Base-by-base conservation (phyloP, 2,113 vertebrate genomes). In the Coreoperca whiteheadi region DNA sequence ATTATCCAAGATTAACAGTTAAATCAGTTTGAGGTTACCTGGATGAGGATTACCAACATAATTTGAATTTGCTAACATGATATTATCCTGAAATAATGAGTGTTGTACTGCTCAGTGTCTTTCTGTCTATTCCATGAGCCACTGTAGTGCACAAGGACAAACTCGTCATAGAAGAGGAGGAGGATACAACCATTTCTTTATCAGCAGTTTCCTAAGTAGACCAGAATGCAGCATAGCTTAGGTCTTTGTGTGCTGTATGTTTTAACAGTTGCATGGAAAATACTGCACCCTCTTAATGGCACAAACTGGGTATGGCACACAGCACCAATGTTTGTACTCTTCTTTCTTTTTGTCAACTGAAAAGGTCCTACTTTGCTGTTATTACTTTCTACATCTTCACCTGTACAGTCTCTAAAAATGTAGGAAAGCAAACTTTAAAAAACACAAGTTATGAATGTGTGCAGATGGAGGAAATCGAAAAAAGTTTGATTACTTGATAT, bases 221-320 rank as follows among this genome's bases (percentile, higher is more conserved):
- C 14, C 48, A 65, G 32, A 69, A 46, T 64, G 11, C 56, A 67
- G 6, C 60, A 4, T 2, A 16, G 63, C 30, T 25, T 28, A 2
- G n/a, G 10, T 48, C 1, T 77, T 25, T 39, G 11, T 81, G 23
- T 56, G 37, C 37, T 63, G 63, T 63, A 5, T 72, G 50, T 66
- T 86, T 63, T 71, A 59, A 68, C 78, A 82, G 53, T 18, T 59
- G 8, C 48, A 20, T 75, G 83, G 86, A 78, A 88, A 84, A 88
- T 86, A 37, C 78, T 7, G n/a, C 74, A 76, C 23, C 15, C 16
- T 63, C 11, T 41, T 25, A 60, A 77, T 23, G 39, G 63, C 30
- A 8, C 11, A 6, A 50, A 71, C 21, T 28, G 30, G 18, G 20
- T 8, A 57, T 50, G 9, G 39, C 54, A 16, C 41, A 30, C 9